Percentiles rank a stretch among this genome's conserved stretches.
phyloP scores from a whole-genome alignment of 2,888 invertebrate species.

The Julus scanicus region DNA sequence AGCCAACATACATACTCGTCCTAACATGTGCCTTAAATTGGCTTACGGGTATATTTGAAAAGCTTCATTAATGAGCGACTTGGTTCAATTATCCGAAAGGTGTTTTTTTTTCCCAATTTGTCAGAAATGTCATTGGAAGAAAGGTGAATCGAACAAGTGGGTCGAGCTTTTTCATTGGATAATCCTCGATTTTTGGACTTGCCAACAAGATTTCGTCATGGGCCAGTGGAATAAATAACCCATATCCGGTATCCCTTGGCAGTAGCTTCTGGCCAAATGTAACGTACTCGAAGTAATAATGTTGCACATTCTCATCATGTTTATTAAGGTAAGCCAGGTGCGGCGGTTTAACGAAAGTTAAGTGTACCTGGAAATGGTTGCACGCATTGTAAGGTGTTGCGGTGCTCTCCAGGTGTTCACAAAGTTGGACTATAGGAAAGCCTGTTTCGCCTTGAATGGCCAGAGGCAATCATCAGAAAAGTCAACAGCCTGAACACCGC shows the following conservation, averaged over 20 bases:
- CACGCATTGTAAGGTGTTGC: background rate
- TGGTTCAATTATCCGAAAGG: background rate
- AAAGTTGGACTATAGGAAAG: background rate
- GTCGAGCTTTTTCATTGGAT: background rate
- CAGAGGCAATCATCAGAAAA: background rate
- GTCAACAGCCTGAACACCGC: slow-evolving; percentile 23
- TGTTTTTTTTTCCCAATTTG: background rate
- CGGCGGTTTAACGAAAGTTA: background rate
- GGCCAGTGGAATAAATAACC: background rate
- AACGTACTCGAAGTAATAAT: background rate
- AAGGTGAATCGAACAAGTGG: background rate
- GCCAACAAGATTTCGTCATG: background rate
- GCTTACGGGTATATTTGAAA: background rate
- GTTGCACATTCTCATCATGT: background rate
- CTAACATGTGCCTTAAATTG: background rate
- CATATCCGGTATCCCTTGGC: background rate
- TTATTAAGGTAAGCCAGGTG: background rate
- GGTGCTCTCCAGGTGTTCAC: background rate
- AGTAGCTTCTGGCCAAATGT: background rate
- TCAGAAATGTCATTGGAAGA: background rate
- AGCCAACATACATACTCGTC: too few relatives aligned
- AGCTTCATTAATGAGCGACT: background rate
- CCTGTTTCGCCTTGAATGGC: background rate
- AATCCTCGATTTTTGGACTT: background rate
- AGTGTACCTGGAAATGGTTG: background rate